A percentile compares a stretch with the other conserved stretches of the same genome.
phyloP scores from a whole-genome alignment of 2,888 invertebrate species.

The Podotricha telesiphe region DNA sequence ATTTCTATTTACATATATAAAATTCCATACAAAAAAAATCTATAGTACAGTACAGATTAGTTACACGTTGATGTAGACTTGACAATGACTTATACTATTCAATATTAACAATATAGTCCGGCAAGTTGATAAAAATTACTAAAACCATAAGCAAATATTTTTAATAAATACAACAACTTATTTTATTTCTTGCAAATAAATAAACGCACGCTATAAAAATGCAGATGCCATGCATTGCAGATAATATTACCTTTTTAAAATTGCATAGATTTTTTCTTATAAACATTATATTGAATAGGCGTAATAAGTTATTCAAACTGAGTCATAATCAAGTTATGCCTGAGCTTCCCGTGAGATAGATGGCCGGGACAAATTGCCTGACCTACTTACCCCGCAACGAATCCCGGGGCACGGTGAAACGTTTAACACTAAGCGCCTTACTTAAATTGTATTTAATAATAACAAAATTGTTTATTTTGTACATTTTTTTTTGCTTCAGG shows the following conservation, averaged over 20 bases:
- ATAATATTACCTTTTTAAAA: constrained; percentile 8
- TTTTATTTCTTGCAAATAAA: background rate
- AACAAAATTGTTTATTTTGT: constrained; percentile 8
- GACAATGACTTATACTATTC: too few species aligned
- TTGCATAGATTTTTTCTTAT: background rate
- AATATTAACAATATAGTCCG: too few species aligned
- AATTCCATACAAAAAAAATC: too few species aligned
- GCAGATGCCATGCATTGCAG: background rate
- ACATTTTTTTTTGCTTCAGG: background rate
- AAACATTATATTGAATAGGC: background rate
- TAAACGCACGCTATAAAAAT: background rate
- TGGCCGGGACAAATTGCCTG: constrained; percentile 37
- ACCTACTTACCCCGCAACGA: constrained; percentile 38
- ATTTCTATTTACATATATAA: too few species aligned
- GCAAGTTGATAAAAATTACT: too few species aligned
- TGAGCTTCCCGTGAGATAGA: constrained; percentile 37
- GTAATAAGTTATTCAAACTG: constrained; percentile 21
- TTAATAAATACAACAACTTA: background rate
- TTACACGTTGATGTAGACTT: too few species aligned
- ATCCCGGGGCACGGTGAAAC: constrained; percentile 29
- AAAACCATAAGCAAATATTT: too few species aligned
- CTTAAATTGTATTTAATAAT: constrained; percentile 6
- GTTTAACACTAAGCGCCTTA: constrained; percentile 19
- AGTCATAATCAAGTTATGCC: constrained; percentile 25
- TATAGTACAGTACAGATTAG: background rate